phyloP scores from a whole-genome alignment of 2,797 vertebrate genomes.

The Graptemys geographica region DNA sequence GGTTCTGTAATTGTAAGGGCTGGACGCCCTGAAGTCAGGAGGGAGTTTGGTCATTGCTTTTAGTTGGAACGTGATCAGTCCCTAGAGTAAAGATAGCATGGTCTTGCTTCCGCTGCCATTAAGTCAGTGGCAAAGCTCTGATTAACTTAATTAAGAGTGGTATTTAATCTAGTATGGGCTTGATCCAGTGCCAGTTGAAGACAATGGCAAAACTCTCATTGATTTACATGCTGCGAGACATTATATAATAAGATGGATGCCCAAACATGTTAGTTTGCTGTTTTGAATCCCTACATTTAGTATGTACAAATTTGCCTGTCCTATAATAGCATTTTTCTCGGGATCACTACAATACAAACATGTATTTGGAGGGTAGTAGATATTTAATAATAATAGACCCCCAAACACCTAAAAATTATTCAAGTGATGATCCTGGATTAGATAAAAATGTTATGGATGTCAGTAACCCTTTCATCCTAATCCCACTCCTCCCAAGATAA shows the following conservation, averaged over 20 bases:
- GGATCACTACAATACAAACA: neutral
- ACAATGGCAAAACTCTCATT: neutral
- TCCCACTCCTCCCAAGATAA: neutral
- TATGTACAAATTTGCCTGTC: neutral
- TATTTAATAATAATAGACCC: neutral
- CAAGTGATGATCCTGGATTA: neutral
- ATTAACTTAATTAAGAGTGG: neutral
- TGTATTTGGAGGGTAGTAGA: neutral
- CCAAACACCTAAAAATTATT: neutral
- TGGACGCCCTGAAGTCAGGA: neutral
- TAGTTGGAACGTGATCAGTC: neutral
- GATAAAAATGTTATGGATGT: neutral
- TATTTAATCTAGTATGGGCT: neutral
- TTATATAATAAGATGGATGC: neutral
- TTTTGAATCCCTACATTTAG: neutral
- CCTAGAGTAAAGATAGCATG: neutral
- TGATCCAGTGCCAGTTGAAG: neutral
- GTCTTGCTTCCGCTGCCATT: neutral
- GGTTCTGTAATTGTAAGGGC: neutral
- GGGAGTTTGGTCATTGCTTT: neutral
- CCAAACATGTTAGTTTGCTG: neutral
- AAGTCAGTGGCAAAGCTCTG: conserved; percentile 5
- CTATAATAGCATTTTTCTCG: neutral
- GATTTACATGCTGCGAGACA: neutral
- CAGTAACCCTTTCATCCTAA: neutral